These are phyloP conservation scores for Temnothorax nylanderi DNA, from an alignment of 1,140 invertebrate genomes.

Conservation along the genomic window DNA sequence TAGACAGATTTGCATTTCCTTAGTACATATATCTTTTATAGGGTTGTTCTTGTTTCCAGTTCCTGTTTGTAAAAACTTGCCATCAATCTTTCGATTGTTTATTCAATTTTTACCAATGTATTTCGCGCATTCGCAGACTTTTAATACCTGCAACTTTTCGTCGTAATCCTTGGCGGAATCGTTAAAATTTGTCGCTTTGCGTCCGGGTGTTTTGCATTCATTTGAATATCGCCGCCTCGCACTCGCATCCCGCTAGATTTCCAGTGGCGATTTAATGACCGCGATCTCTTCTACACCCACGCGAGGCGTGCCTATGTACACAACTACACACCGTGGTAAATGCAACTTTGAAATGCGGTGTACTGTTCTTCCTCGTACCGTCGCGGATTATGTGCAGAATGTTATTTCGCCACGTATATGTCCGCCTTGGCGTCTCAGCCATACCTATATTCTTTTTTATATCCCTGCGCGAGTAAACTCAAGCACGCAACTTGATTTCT, in stretches of 20 bases:
- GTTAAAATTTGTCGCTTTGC: background rate
- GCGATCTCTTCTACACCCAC: slow-evolving; percentile 72
- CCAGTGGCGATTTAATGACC: slow-evolving; percentile 68
- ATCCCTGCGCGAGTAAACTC: background rate
- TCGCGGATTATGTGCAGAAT: slow-evolving; percentile 34
- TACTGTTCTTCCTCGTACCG: slow-evolving; percentile 59
- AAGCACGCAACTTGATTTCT: slow-evolving; percentile 3
- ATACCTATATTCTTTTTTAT: background rate
- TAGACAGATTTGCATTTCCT: background rate
- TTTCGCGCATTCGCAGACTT: background rate
- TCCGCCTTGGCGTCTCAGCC: background rate
- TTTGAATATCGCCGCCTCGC: slow-evolving; percentile 34
- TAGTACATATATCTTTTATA: background rate
- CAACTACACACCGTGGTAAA: too few species aligned
- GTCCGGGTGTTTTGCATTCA: slow-evolving; percentile 35
- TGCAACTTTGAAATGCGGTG: slow-evolving; percentile 69
- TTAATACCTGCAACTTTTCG: background rate
- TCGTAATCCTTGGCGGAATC: background rate
- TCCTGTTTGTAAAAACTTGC: too few species aligned
- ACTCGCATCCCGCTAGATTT: slow-evolving; percentile 32
- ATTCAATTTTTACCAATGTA: background rate
- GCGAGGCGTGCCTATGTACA: slow-evolving; percentile 56
- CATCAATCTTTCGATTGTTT: background rate
- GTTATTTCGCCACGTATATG: slow-evolving; percentile 28
- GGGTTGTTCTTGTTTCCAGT: background rate